Evolutionary conservation across 2,113 vertebrate genomes (phyloP), one percentile per base, ranked within the genome.

Genomic region (Ceyx margarethae): DNA sequence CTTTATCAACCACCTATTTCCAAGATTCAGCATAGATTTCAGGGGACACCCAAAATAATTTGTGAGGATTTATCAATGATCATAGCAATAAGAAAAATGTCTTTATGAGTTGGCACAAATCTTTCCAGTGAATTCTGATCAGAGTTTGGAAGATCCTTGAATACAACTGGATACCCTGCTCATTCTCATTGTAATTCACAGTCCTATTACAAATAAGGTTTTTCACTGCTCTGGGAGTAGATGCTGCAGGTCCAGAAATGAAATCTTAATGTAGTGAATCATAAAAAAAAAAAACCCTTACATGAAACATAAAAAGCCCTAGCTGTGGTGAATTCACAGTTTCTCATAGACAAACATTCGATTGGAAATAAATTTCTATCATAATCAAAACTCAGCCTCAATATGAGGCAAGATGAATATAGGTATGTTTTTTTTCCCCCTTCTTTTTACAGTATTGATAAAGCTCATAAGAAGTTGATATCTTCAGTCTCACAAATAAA

Each of bases 381-480:
- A 0, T 18, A 68, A 17, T 5, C 51, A 33, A 65, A 65, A 4
- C 10, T 7, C 5, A 56, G 35, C 53, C 82, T 45, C 12, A 50
- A 4, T 25, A 56, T 31, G 37, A 71, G 6, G 11, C 2, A 29
- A 66, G 16, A 58, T 60, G 1, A 46, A 62, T 31, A 20, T 6
- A 48, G 13, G 16, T 11, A 50, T 13, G 10, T 17, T 16, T 23
- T 79, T 43, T 3, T 3, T 0, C 2, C 11, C 6, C 29, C 8
- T n/a, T 75, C 15, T 23, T 61, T 65, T 54, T 29, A 64, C 10
- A 51, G 7, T 42, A 51, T 28, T 62, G 8, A 19, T 78, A 72
- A 75, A 82, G 6, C 29, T 53, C 5, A 5, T 69, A 62, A 5
- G 3, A 65, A 56, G 10, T 46, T 89, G 60, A 56, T 5, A 35